Percentiles rank a stretch among this genome's conserved stretches.
These are phyloP conservation scores for Xiphophorus hellerii DNA, from an alignment of 2,113 vertebrate species.

Conservation along the genomic window DNA sequence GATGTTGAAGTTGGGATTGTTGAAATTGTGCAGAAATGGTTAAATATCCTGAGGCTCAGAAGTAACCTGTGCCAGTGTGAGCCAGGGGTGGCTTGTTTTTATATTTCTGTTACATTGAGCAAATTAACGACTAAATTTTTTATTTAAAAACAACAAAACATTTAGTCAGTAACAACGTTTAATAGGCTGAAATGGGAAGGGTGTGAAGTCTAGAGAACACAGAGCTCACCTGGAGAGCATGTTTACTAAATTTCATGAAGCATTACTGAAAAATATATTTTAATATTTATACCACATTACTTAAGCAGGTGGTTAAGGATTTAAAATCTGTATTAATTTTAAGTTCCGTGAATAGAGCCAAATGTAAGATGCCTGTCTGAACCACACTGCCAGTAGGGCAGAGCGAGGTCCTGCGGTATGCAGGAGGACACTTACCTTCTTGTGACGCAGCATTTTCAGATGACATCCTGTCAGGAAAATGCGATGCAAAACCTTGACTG, in stretches of 20 bases:
- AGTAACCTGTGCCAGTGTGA: too few relatives aligned
- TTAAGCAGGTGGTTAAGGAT: neutral
- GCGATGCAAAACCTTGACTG: neutral
- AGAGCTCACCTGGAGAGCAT: too few relatives aligned
- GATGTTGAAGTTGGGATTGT: too few relatives aligned
- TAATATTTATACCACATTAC: too few relatives aligned
- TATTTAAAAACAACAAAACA: neutral
- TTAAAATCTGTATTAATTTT: neutral
- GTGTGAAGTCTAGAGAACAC: neutral
- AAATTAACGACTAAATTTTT: neutral
- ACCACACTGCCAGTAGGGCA: neutral
- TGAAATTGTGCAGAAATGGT: neutral
- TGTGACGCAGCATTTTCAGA: conserved; percentile 66
- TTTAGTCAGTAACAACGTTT: neutral
- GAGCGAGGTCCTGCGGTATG: neutral
- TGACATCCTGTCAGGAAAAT: conserved; percentile 49
- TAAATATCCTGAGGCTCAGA: neutral
- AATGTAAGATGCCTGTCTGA: neutral
- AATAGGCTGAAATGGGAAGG: neutral
- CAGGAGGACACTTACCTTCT: conserved; percentile 51
- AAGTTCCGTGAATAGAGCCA: neutral
- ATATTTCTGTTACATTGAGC: neutral
- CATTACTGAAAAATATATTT: neutral
- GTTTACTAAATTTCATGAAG: neutral
- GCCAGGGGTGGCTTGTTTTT: too few relatives aligned